Conservation (phyloP, 2,888 invertebrate genomes). For the Lamellibrachia columna region DNA sequence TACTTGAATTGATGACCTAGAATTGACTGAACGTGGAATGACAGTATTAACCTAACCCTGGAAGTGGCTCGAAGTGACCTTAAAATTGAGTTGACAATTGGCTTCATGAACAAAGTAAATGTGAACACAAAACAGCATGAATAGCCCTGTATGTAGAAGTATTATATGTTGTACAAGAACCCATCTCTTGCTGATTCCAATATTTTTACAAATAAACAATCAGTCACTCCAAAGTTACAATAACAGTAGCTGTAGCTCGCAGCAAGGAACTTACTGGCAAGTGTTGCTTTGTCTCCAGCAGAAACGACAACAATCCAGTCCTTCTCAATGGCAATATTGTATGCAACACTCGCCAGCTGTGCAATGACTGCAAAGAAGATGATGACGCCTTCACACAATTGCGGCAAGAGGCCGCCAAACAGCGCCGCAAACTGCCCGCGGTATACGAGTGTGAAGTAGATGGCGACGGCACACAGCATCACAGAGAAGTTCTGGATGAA, state of each 20-base stretch:
- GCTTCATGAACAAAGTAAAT: no score
- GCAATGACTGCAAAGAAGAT: constrained; percentile 35
- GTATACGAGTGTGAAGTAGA: constrained; percentile 57
- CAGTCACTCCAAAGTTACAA: background rate
- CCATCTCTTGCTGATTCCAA: no score
- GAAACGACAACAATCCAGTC: constrained; percentile 68
- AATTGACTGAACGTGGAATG: no score
- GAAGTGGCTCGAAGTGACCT: no score
- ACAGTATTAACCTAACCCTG: no score
- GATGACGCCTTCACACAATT: constrained; percentile 31
- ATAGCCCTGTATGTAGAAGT: no score
- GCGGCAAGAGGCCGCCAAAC: constrained; percentile 21
- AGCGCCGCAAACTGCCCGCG: constrained; percentile 35
- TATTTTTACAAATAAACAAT: no score
- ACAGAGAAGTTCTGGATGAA: constrained; percentile 67
- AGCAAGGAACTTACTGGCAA: constrained; percentile 61
- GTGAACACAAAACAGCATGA: no score
- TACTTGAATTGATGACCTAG: no score
- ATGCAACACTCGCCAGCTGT: constrained; percentile 58
- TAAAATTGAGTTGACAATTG: no score
- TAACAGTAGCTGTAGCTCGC: background rate
- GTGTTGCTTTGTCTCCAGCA: constrained; percentile 50
- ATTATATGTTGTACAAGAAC: no score
- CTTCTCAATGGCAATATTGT: constrained; percentile 65
- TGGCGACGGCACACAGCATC: constrained; percentile 61